Percentiles rank a stretch among this genome's conserved stretches.
Evolutionary conservation across 2,797 vertebrate species (phyloP).

Genomic region (Mustela erminea): DNA sequence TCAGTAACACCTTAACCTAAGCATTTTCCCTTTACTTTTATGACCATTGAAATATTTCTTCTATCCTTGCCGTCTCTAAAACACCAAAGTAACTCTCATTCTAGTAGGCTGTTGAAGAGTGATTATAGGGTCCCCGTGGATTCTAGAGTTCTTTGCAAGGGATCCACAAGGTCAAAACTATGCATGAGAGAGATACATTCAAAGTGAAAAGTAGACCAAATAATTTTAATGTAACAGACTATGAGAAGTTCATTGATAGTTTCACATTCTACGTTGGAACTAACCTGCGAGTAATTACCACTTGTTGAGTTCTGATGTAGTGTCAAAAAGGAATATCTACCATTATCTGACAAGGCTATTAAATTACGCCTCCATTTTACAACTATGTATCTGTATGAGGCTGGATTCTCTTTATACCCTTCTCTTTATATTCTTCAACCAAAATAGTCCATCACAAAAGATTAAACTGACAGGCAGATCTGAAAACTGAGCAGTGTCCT

Average conservation of each 20-base stretch:
- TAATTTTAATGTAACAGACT: neutral
- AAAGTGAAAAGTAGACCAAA: neutral
- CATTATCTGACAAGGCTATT: neutral
- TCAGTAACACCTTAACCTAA: neutral
- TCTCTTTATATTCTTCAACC: neutral
- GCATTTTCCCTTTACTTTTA: neutral
- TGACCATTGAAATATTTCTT: neutral
- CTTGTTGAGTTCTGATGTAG: neutral
- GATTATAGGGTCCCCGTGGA: neutral
- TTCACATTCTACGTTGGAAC: conserved; percentile 5
- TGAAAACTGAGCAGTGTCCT: neutral
- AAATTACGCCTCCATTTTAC: neutral
- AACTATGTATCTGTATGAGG: neutral
- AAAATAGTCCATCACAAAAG: neutral
- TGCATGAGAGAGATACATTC: neutral
- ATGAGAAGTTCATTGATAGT: neutral
- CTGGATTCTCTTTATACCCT: neutral
- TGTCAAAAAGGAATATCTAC: neutral
- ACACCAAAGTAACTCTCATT: conserved; percentile 3
- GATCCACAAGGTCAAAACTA: neutral
- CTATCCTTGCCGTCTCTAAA: neutral
- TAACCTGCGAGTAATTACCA: conserved; percentile 32
- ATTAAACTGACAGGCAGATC: neutral
- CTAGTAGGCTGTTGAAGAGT: neutral
- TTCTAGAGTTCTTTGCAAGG: neutral